phyloP scores from a whole-genome alignment of 2,113 vertebrate species.

The Alectura lathami region DNA sequence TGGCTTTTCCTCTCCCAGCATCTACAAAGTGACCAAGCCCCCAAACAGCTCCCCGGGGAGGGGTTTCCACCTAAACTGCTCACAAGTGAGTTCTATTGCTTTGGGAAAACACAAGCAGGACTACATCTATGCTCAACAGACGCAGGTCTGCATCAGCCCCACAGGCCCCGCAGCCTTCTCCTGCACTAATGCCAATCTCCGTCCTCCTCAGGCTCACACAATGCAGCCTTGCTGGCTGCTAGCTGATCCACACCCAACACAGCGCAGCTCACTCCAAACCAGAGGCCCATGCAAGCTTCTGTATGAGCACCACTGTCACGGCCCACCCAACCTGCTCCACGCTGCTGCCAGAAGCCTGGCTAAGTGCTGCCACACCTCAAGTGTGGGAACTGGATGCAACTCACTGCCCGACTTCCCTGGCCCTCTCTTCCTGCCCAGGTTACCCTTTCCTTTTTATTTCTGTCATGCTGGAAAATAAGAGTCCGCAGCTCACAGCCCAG shows the following conservation, averaged over 20 bases:
- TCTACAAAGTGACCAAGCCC: neutral
- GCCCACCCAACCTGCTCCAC: neutral
- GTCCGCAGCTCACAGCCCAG: neutral
- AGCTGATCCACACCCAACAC: neutral
- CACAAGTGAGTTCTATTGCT: neutral
- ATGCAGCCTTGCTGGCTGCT: neutral
- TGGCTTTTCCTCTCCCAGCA: neutral
- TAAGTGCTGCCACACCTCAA: neutral
- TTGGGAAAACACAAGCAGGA: neutral
- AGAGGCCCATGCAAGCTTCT: neutral
- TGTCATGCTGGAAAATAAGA: neutral
- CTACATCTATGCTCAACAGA: neutral
- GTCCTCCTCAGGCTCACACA: neutral
- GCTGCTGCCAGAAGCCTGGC: neutral
- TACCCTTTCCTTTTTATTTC: neutral
- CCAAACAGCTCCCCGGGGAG: neutral
- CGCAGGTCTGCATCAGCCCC: neutral
- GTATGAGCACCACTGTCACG: neutral
- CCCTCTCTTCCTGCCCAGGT: constrained; percentile 7
- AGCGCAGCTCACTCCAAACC: neutral
- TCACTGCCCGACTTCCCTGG: neutral
- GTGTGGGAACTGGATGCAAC: neutral
- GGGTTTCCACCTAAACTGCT: neutral
- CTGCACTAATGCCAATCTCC: neutral
- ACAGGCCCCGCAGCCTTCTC: neutral